Conservation (phyloP, 1,140 invertebrate genomes). For the Atta cephalotes region DNA sequence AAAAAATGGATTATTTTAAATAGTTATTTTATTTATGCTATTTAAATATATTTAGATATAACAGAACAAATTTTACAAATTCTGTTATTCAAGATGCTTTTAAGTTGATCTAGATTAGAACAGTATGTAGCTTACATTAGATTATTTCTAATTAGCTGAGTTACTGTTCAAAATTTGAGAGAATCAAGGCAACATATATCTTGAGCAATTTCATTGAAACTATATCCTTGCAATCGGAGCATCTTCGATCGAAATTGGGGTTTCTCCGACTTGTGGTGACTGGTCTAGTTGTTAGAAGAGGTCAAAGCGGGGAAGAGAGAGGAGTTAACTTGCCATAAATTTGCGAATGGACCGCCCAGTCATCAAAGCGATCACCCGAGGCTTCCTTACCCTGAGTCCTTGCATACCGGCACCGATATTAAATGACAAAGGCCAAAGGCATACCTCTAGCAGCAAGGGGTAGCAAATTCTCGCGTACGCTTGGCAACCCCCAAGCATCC, state of each 20-base stretch:
- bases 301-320: slow-evolving; percentile 25
- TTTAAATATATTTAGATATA: slow-evolving; percentile 9
- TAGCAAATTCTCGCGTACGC: slow-evolving; percentile 83
- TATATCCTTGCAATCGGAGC: slow-evolving; percentile 44
- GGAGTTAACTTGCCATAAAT: slow-evolving; percentile 80
- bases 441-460: slow-evolving; percentile 82
- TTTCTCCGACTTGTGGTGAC: slow-evolving; percentile 43
- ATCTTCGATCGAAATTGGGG: slow-evolving; percentile 63
- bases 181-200: slow-evolving; percentile 22
- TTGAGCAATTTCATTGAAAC: slow-evolving; percentile 48
- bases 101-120: not conserved
- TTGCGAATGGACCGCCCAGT: slow-evolving; percentile 83
- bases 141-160: slow-evolving; percentile 16
- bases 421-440: slow-evolving; percentile 86
- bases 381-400: slow-evolving; percentile 83
- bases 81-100: not conserved
- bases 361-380: slow-evolving; percentile 86
- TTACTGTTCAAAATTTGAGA: slow-evolving; percentile 44
- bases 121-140: not conserved
- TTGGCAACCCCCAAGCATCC: slow-evolving; percentile 81
- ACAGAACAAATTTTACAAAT: not conserved
- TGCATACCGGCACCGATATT: slow-evolving; percentile 85
- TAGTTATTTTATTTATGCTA: not conserved
- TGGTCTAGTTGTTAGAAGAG: slow-evolving; percentile 63
- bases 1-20: not conserved